Evolutionary conservation across 2,113 vertebrate species (phyloP).

Genomic region (Thamnophis sirtalis): DNA sequence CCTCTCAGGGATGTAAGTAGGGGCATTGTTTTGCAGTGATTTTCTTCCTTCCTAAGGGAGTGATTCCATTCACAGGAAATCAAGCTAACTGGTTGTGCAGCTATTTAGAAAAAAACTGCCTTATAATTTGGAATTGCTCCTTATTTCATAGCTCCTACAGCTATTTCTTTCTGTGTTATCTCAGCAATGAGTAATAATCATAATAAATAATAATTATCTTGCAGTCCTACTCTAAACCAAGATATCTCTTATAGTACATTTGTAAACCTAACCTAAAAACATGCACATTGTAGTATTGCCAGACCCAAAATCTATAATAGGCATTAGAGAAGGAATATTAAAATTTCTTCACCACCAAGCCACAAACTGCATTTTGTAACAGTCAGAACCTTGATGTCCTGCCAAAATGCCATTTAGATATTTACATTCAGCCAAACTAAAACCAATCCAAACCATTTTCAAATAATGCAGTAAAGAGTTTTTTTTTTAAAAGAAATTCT

Average conservation of each 20-base stretch:
- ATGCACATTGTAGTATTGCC: neutral
- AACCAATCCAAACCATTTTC: constrained; percentile 14
- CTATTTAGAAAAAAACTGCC: neutral
- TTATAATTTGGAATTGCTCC: neutral
- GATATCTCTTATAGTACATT: neutral
- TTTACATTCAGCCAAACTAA: constrained; percentile 10
- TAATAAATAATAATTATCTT: neutral
- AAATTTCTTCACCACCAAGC: constrained; percentile 1
- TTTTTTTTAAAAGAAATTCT: neutral
- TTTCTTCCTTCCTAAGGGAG: neutral
- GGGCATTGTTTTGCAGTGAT: neutral
- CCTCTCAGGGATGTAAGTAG: neutral
- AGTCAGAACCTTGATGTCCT: constrained; percentile 1
- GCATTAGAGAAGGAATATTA: constrained; percentile 10
- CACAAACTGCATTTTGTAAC: neutral
- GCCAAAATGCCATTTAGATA: constrained; percentile 3
- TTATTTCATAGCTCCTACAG: neutral
- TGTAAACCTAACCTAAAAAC: neutral
- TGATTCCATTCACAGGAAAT: neutral
- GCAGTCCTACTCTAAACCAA: neutral
- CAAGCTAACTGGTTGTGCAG: neutral
- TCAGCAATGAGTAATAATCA: neutral
- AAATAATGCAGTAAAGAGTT: constrained; percentile 16
- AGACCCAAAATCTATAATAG: constrained; percentile 3
- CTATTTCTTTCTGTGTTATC: neutral